phyloP scores from a whole-genome alignment of 1,140 invertebrate genomes.

The Parapsyche elsis region DNA sequence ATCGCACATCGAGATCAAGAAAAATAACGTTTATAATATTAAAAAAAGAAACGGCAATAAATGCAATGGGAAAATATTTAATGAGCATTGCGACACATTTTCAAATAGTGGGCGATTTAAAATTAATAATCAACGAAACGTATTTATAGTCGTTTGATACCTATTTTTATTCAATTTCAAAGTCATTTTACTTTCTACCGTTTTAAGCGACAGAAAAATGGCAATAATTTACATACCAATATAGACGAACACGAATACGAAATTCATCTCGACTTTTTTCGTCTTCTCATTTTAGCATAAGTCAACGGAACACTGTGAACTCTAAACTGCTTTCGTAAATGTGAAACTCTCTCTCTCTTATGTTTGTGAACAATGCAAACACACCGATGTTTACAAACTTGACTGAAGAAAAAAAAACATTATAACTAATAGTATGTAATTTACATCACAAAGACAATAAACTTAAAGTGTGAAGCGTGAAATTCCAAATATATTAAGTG shows the following conservation, averaged over 20 bases:
- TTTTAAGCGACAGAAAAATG: background rate
- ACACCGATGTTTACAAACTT: slow-evolving; percentile 1
- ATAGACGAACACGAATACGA: background rate
- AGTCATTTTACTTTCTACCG: no score
- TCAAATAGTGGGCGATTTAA: background rate
- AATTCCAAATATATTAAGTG: background rate
- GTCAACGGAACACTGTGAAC: slow-evolving; percentile 23
- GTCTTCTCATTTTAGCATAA: background rate
- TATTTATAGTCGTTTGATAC: background rate
- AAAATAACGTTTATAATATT: background rate
- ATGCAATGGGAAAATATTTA: background rate
- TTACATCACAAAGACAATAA: slow-evolving; percentile 14
- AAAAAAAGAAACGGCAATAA: background rate
- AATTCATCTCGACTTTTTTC: background rate
- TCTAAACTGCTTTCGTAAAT: slow-evolving; percentile 9
- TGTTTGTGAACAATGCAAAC: background rate
- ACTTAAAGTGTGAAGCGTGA: background rate
- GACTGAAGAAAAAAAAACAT: background rate
- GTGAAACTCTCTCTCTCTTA: slow-evolving; percentile 15
- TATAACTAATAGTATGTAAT: background rate
- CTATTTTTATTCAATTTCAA: no score
- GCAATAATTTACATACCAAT: background rate
- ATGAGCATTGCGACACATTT: background rate
- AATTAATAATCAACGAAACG: background rate
- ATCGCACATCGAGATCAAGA: slow-evolving; percentile 1